Base-by-base conservation (phyloP, 2,888 invertebrate species). In the Bellardia bayeri region DNA sequence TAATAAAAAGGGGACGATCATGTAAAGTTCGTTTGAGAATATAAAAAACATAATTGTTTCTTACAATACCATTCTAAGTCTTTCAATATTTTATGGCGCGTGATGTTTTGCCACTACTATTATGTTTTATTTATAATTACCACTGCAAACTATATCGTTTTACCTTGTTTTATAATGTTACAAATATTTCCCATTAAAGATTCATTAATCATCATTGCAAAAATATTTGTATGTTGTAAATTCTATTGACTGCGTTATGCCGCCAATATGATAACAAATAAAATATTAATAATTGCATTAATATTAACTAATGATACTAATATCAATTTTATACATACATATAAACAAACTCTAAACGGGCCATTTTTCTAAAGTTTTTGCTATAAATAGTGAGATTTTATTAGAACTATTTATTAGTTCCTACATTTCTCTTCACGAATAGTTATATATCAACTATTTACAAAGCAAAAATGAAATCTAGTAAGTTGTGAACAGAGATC, bases 381-480 rank as follows among this genome's bases (percentile, higher is more conserved):
- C 51, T 51, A 51, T 51, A 51, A n/a, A 51, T 51, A 51, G 51
- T n/a, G n/a, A 51, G 11, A 13, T n/a, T n/a, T 14, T 7, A n/a
- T 6, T 14, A 5, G 4, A 4, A 51, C 3, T n/a, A 13, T n/a
- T n/a, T n/a, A n/a, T n/a, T n/a, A 51, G 51, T 51, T n/a, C 5
- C 51, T 51, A 45, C n/a, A 13, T 6, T 51, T n/a, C 14, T n/a
- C n/a, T n/a, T 45, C 4, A 51, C 14, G 51, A n/a, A 51, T 14
- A 3, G 11, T 11, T 5, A 51, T 6, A 51, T 51, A 14, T 5
- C n/a, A 14, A 51, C 14, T n/a, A 51, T 7, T 51, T 3, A 1
- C 45, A 14, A 51, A 51, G 3, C 16, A 45, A 69, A 37, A 30
- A 78, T 78, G 78, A 78, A 78, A 68, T 54, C 40, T 30, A 23